These are phyloP conservation scores for Hycleus cichorii DNA, from an alignment of 1,140 invertebrate genomes.

Conservation along the genomic window DNA sequence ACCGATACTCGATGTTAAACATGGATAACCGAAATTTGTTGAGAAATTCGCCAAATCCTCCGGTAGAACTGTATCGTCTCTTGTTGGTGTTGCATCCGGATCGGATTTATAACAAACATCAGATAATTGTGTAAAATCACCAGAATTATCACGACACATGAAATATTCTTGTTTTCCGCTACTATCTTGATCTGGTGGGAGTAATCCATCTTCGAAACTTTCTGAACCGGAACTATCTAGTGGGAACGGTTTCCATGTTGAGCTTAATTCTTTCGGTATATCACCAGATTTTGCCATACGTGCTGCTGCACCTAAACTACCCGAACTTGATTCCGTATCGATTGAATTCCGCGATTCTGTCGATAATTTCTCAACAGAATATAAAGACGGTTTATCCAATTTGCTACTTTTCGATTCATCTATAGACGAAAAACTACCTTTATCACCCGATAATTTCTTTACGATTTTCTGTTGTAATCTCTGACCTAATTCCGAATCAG, in stretches of 20 bases:
- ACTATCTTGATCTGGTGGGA: slow-evolving; percentile 62
- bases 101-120: slow-evolving; percentile 49
- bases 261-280: slow-evolving; percentile 54
- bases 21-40: slow-evolving; percentile 61
- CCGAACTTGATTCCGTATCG: slow-evolving; percentile 66
- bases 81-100: slow-evolving; percentile 39
- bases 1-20: slow-evolving; percentile 46
- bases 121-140: slow-evolving; percentile 27
- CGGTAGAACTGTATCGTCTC: slow-evolving; percentile 56
- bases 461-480: slow-evolving; percentile 35
- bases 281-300: slow-evolving; percentile 51
- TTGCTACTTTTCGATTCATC: slow-evolving; percentile 33
- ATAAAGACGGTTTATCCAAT: slow-evolving; percentile 30
- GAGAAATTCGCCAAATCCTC: slow-evolving; percentile 68
- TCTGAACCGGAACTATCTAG: slow-evolving; percentile 68
- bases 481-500: slow-evolving; percentile 38
- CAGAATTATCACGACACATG: slow-evolving; percentile 35
- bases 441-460: slow-evolving; percentile 37
- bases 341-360: slow-evolving; percentile 60
- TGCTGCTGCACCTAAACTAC: slow-evolving; percentile 54
- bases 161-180: slow-evolving; percentile 44
- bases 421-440: slow-evolving; percentile 34
- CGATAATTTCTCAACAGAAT: slow-evolving; percentile 34
- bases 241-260: slow-evolving; percentile 75
- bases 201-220: slow-evolving; percentile 73